Percentiles rank a stretch among this genome's conserved stretches.
Conservation (phyloP, 2,113 vertebrate genomes). For the Suricata suricatta region DNA sequence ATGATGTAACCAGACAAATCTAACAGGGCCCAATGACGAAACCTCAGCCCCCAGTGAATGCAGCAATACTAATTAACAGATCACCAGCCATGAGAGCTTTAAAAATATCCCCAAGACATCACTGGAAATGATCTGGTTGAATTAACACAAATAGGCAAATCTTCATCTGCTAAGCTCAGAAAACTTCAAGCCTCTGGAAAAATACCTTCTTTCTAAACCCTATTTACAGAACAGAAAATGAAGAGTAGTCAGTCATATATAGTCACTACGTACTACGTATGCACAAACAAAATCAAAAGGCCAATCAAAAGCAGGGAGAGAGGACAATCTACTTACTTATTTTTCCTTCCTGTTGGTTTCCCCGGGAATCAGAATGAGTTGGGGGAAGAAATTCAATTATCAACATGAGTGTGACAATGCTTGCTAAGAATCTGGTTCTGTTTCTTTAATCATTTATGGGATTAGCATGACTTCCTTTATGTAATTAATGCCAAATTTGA, state of each 20-base stretch:
- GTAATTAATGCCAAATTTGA: background rate
- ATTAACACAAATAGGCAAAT: background rate
- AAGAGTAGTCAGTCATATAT: background rate
- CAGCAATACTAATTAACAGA: background rate
- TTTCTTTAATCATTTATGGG: background rate
- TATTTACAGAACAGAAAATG: background rate
- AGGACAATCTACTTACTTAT: no score
- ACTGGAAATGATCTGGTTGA: background rate
- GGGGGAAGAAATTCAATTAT: background rate
- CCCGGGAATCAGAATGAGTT: background rate
- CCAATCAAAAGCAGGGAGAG: no score
- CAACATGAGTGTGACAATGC: background rate
- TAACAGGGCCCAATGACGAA: background rate
- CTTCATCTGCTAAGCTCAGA: background rate
- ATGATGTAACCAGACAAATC: background rate
- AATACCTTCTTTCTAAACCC: background rate
- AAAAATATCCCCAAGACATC: background rate
- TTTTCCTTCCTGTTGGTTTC: background rate
- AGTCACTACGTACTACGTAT: accelerated
- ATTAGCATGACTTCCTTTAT: background rate
- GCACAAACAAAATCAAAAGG: background rate
- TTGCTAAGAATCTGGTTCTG: background rate
- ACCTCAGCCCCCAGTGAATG: background rate
- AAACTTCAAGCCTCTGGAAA: background rate
- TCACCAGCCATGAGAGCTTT: background rate